Percentiles rank a stretch among this genome's conserved stretches.
Conservation (phyloP, 92 coral and sea anemone genomes). For the Bergia sp. region DNA sequence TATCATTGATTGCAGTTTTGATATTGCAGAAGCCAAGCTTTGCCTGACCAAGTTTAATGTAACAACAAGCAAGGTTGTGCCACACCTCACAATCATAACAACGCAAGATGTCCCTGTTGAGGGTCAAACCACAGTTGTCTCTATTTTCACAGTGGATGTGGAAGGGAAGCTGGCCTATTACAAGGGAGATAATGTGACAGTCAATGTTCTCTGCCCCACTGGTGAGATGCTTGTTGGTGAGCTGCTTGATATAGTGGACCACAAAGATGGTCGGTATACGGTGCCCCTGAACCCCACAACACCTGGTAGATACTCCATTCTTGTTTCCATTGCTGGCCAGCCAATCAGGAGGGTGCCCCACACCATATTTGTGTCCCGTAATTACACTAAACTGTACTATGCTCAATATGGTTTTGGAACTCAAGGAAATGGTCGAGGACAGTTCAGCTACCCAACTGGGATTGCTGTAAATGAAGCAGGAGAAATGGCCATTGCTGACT, state of each 20-base stretch:
- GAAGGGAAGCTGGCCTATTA: constrained; percentile 43
- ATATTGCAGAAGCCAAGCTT: constrained; percentile 44
- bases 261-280: constrained; percentile 36
- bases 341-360: constrained; percentile 27
- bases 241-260: not conserved
- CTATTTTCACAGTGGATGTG: constrained; percentile 26
- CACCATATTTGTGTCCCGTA: constrained; percentile 43
- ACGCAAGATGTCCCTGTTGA: constrained; percentile 16
- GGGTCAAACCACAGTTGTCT: constrained; percentile 29
- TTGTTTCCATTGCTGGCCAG: constrained; percentile 33
- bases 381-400: constrained; percentile 45
- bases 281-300: constrained; percentile 35
- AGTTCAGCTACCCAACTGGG: constrained; percentile 49
- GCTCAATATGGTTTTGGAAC: constrained; percentile 51
- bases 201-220: constrained; percentile 24
- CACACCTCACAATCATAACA: constrained; percentile 44
- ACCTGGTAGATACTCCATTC: constrained; percentile 43
- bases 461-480: constrained; percentile 42
- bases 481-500: constrained; percentile 49
- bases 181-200: constrained; percentile 38
- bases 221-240: constrained; percentile 17
- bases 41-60: constrained; percentile 36
- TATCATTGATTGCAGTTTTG: constrained; percentile 54
- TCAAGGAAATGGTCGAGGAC: constrained; percentile 44
- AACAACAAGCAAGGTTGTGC: constrained; percentile 40